Base-by-base conservation (phyloP, 2,888 invertebrate species). In the Hyles lineata region DNA sequence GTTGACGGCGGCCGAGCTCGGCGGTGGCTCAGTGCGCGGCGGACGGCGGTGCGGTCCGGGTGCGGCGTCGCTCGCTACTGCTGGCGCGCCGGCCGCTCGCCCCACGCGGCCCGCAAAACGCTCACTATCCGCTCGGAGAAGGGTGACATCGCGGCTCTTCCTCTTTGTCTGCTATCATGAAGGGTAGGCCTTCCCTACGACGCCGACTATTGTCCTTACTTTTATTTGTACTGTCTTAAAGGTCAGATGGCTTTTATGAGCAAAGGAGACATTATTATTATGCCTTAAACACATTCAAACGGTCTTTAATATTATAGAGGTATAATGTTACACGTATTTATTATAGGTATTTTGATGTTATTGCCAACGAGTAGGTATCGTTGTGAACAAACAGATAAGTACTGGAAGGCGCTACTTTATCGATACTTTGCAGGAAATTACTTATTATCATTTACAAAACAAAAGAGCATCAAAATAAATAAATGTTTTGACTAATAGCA, bases 101-200 rank as follows among this genome's bases (percentile, higher is more conserved):
- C 87, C 85, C 87, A 81, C 87, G 81, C 86, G 84, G 76, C 83
- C 82, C 80, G 79, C 73, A 77, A 75, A 79, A 81, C 87, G 85
- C 85, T 87, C 88, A 85, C 88, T 82, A 81, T 83, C 80, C 82
- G 82, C 84, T 78, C 79, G 86, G 90, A 91, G 93, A 93, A 93
- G 94, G 94, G 93, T 93, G 92, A 92, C 91, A 93, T 86, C 84
- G 82, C 81, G 79, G 83, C 86, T 91, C 92, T 91, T 92, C 92
- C 87, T 90, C 85, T 85, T 91, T 90, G 87, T 90, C 85, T 82
- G 75, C 75, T 76, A 77, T 76, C 75, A 81, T 80, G 87, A 90
- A 91, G 92, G 93, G 92, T 90, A 89, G 87, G 84, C 84, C 79
- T 81, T 85, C 87, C 83, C 86, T 86, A 83, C 74, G 76, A 82